These are phyloP conservation scores for Nycticorax nycticorax DNA, from an alignment of 2,113 vertebrate species.

Conservation along the genomic window DNA sequence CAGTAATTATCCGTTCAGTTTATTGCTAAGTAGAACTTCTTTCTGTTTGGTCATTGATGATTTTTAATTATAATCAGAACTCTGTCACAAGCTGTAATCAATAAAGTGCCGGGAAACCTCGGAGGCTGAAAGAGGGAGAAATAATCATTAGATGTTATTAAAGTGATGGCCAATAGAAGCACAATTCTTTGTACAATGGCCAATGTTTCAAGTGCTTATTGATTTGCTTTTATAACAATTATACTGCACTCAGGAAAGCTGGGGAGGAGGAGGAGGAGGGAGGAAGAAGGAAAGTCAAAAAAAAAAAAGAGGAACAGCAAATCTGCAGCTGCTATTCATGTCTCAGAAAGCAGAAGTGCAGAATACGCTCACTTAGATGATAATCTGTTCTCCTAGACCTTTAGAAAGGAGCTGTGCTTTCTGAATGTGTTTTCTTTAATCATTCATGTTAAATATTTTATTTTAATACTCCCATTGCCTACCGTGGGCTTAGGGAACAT, in stretches of 20 bases:
- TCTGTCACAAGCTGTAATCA: constrained; percentile 52
- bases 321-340: background rate
- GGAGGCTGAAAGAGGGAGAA: constrained; percentile 41
- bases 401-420: background rate
- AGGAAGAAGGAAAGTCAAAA: background rate
- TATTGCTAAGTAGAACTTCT: constrained; percentile 29
- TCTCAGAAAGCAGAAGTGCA: background rate
- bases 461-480: constrained; percentile 35
- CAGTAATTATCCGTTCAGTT: constrained; percentile 7
- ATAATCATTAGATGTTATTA: constrained; percentile 69
- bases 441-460: constrained; percentile 43
- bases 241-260: constrained; percentile 8
- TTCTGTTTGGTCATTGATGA: constrained; percentile 24
- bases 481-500: background rate
- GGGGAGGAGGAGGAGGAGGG: background rate
- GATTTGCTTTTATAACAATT: constrained; percentile 70
- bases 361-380: background rate
- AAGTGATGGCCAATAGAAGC: constrained; percentile 52
- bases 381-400: background rate
- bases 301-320: background rate
- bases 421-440: constrained; percentile 44
- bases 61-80: constrained; percentile 68
- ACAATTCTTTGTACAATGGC: constrained; percentile 49
- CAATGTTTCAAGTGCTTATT: constrained; percentile 69
- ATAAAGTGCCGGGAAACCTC: constrained; percentile 48